Evolutionary conservation across 2,113 vertebrate genomes (phyloP).

Genomic region (Danionella cerebrum): DNA sequence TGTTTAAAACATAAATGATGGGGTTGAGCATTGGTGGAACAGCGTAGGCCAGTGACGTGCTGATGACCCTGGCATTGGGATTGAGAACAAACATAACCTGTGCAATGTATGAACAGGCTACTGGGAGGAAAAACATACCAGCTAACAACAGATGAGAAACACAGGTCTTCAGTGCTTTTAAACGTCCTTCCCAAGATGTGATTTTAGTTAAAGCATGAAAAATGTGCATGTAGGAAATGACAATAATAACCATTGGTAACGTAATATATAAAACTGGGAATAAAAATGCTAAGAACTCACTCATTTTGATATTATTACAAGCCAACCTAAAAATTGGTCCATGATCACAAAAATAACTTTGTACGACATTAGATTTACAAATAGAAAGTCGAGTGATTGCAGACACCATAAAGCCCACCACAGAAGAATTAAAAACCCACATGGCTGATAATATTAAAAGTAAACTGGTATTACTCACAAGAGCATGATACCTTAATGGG

Average conservation of each 20-base stretch:
- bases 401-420: background rate
- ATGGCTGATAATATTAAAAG: slow-evolving; percentile 16
- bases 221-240: slow-evolving; percentile 2
- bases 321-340: slow-evolving; percentile 47
- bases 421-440: slow-evolving; percentile 28
- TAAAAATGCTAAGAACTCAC: background rate
- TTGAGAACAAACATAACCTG: background rate
- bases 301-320: slow-evolving; percentile 50
- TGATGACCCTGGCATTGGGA: background rate
- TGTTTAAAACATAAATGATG: background rate
- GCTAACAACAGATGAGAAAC: slow-evolving; percentile 49
- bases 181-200: slow-evolving; percentile 29
- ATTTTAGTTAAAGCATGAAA: slow-evolving; percentile 30
- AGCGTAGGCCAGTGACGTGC: background rate
- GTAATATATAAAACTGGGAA: slow-evolving; percentile 6
- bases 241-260: slow-evolving; percentile 30
- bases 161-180: slow-evolving; percentile 50
- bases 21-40: background rate
- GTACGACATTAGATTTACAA: slow-evolving; percentile 51
- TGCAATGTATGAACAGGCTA: background rate
- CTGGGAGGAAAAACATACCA: background rate
- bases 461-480: slow-evolving; percentile 30
- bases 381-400: slow-evolving; percentile 54
- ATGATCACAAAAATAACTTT: slow-evolving; percentile 59
- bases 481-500: slow-evolving; percentile 35